Percentiles rank a stretch among this genome's conserved stretches.
These are phyloP conservation scores for Neostethus bicornis DNA, from an alignment of 2,797 vertebrate genomes.

Conservation along the genomic window DNA sequence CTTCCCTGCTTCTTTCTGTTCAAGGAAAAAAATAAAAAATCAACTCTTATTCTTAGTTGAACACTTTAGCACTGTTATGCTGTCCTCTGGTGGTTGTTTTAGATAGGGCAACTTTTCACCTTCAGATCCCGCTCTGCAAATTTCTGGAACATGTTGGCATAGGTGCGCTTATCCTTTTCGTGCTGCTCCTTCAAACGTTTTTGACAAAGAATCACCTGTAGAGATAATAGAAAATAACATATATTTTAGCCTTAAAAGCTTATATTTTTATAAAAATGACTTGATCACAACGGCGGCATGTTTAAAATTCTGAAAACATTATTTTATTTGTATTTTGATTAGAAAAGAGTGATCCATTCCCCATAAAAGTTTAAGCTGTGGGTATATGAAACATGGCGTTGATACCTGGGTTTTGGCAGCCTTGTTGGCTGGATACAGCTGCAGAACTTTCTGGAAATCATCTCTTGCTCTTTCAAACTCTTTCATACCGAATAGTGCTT, in stretches of 20 bases:
- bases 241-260: too few relatives aligned
- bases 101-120: constrained; percentile 70
- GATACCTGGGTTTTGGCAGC: constrained; percentile 89
- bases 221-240: too few relatives aligned
- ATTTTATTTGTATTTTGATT: too few relatives aligned
- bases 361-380: background rate
- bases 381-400: background rate
- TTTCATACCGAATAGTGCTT: constrained; percentile 89
- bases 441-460: constrained; percentile 90
- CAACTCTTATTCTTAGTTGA: background rate
- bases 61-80: background rate
- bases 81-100: constrained; percentile 47
- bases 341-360: too few relatives aligned
- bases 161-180: constrained; percentile 93
- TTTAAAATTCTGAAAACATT: too few relatives aligned
- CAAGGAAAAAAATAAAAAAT: background rate
- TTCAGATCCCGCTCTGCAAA: constrained; percentile 90
- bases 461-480: constrained; percentile 89
- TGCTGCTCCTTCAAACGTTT: constrained; percentile 91
- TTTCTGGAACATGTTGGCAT: constrained; percentile 98
- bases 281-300: too few relatives aligned
- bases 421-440: constrained; percentile 94
- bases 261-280: too few relatives aligned
- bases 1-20: constrained; percentile 73
- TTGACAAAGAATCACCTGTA: constrained; percentile 87